phyloP scores from a whole-genome alignment of 2,113 vertebrate genomes.

The Pelodiscus sinensis region DNA sequence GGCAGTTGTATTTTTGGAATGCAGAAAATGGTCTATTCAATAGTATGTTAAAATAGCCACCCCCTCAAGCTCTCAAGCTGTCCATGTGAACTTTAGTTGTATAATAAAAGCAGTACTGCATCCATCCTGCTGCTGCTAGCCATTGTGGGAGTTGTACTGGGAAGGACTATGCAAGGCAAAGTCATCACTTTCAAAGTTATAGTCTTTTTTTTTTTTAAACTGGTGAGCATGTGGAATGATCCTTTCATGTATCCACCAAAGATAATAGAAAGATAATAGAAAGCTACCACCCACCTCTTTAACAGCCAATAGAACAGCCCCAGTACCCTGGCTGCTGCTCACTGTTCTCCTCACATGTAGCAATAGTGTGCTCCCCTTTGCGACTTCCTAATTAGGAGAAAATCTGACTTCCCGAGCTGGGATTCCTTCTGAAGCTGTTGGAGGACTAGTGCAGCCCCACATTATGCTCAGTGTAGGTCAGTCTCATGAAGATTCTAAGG shows the following conservation, averaged over 20 bases:
- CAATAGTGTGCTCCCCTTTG: background rate
- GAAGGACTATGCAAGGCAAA: background rate
- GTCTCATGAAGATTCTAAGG: background rate
- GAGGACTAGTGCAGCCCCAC: background rate
- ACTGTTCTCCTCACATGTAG: too few species aligned
- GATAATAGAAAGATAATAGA: background rate
- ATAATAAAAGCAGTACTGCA: background rate
- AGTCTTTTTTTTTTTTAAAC: background rate
- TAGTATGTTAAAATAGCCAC: background rate
- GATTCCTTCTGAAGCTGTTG: background rate
- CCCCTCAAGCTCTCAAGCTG: background rate
- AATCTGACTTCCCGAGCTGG: background rate
- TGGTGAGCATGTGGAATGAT: too few species aligned
- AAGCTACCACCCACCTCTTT: too few species aligned
- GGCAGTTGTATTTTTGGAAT: background rate
- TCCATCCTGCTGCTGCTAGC: background rate
- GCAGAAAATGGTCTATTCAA: background rate
- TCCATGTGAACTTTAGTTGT: background rate
- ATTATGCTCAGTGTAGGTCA: background rate
- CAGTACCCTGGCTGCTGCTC: background rate
- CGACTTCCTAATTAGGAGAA: too few species aligned
- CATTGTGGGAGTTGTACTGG: background rate
- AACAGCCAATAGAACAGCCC: background rate
- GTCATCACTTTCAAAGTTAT: accelerated
- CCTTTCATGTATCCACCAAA: background rate